Percentiles rank a stretch among this genome's conserved stretches.
These are phyloP conservation scores for Chelon auratus DNA, from an alignment of 2,797 vertebrate species.

Conservation along the genomic window DNA sequence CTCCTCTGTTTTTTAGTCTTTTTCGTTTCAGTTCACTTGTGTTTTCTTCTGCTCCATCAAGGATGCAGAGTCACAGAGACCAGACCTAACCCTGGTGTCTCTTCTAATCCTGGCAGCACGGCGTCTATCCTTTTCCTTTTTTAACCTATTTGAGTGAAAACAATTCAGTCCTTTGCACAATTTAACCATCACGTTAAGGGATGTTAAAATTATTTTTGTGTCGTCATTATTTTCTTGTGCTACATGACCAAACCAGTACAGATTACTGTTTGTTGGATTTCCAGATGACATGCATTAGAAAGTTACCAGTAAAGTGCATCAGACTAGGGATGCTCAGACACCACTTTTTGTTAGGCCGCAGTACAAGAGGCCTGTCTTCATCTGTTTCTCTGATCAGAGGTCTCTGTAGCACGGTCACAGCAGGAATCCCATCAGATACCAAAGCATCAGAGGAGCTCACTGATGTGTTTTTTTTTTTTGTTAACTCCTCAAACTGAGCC, in stretches of 20 bases:
- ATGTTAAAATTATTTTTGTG: not conserved
- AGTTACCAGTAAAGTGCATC: not conserved
- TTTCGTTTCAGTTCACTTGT: not conserved
- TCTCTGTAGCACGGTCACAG: too few species aligned
- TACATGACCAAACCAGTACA: not conserved
- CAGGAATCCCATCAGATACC: too few species aligned
- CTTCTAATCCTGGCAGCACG: not conserved
- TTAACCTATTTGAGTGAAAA: not conserved
- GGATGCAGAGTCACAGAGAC: not conserved
- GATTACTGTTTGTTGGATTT: not conserved
- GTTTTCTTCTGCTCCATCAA: slow-evolving; percentile 1
- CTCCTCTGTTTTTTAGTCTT: not conserved
- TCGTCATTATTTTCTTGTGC: not conserved
- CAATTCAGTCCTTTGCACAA: not conserved
- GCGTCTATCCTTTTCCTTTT: not conserved
- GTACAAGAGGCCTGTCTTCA: too few species aligned
- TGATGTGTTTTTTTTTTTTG: too few species aligned
- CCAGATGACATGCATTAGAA: not conserved
- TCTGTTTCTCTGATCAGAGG: too few species aligned
- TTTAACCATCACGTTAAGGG: not conserved
- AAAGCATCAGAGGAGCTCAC: too few species aligned
- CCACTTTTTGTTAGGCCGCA: too few species aligned
- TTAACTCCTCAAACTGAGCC: too few species aligned
- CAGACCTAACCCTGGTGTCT: not conserved
- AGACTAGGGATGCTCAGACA: too few species aligned